These are phyloP conservation scores for Yponomeuta sedellus DNA, from an alignment of 2,888 invertebrate genomes.

Conservation along the genomic window DNA sequence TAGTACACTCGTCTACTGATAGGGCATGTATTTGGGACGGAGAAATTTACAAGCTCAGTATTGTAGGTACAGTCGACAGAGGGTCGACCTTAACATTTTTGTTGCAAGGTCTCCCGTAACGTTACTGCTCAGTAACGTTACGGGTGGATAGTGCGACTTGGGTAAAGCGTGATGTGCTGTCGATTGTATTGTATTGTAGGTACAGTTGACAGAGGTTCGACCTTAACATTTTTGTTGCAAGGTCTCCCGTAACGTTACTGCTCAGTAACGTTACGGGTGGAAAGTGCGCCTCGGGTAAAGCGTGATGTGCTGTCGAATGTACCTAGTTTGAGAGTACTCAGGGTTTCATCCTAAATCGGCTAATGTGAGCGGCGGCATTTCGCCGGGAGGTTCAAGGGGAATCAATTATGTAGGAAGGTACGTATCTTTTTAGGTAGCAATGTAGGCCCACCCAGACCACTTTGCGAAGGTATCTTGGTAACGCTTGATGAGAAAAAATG, in stretches of 20 bases:
- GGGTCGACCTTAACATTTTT: too few relatives aligned
- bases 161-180: too few relatives aligned
- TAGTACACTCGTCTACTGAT: neutral
- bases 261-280: too few relatives aligned
- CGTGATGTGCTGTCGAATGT: neutral
- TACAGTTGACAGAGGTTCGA: too few relatives aligned
- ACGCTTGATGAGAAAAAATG: neutral
- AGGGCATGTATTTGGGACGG: neutral
- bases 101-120: too few relatives aligned
- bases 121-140: too few relatives aligned
- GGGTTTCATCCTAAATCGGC: neutral
- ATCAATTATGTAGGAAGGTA: neutral
- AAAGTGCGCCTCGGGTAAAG: too few relatives aligned
- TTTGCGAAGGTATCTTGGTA: neutral
- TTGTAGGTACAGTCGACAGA: too few relatives aligned
- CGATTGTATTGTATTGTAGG: neutral
- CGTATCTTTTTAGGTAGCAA: neutral
- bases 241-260: too few relatives aligned
- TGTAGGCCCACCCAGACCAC: neutral
- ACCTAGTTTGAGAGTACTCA: neutral
- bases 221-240: too few relatives aligned
- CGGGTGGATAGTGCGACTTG: too few relatives aligned
- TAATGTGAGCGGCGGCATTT: constrained; percentile 5
- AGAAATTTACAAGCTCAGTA: too few relatives aligned
- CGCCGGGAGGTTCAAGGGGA: neutral